Base-by-base conservation (phyloP, 2,797 vertebrate genomes). In the Scyliorhinus canicula region DNA sequence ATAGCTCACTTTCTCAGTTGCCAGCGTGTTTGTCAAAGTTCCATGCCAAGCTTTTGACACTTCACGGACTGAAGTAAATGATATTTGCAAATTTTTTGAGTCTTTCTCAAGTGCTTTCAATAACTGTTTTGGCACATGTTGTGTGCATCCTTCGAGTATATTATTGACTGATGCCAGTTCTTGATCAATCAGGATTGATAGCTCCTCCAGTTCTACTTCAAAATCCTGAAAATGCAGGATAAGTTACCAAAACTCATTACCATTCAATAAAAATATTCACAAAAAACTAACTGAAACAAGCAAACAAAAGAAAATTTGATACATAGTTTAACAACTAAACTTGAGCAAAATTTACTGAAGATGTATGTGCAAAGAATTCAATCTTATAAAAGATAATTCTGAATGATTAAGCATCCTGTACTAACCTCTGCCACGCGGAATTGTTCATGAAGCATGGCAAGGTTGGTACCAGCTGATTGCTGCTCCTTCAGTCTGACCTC, bases 81-180 rank as follows among this genome's bases (percentile, higher is more conserved):
- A 98, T 95, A 98, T 98, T 44, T 98, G 96, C 95, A 99, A 97
- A 96, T 98, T 98, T 96, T 98, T 98, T 95, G 97, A 97, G 88
- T 99, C 99, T 96, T 99, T 99, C 96, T 99, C 98, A 96, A 99
- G 96, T 85, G 98, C 98, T 95, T 97, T 97, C 95, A 99, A 96
- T 35, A 99, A 97, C 96, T 99, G 98, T 40, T 97, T 96, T 84
- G 99, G 99, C 95, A 99, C 98, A 95, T 98, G 98, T 95, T 96
- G 96, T 2, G 97, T 97, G 93, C 96, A 97, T 93, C 96, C 97
- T 96, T 97, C 96, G 95, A 98, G 95, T 52, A 99, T 97, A 44
- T 95, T 95, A 95, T 97, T 96, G 24, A 97, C 98, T 0, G 97
- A 97, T 0, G 98, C 97, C 95, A 98, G 96, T 95, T 98, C 98